phyloP scores from a whole-genome alignment of 2,113 vertebrate species.

The Oceanodroma tethys region DNA sequence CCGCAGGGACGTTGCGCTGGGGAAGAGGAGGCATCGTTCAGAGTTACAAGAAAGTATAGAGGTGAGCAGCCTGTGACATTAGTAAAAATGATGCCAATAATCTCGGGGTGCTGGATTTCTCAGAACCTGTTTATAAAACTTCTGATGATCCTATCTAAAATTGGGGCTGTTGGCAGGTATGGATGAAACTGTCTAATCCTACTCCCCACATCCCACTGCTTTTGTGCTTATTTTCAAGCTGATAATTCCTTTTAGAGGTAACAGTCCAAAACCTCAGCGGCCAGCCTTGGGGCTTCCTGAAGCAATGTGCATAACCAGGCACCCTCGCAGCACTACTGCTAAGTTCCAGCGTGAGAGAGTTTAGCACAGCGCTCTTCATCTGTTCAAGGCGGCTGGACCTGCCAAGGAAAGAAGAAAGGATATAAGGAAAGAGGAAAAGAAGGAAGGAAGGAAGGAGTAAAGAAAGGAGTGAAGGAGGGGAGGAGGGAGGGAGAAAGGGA shows the following conservation, averaged over 20 bases:
- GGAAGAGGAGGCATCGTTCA: neutral
- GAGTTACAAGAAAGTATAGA: neutral
- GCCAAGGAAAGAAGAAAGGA: neutral
- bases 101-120: neutral
- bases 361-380: neutral
- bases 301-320: neutral
- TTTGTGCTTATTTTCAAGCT: neutral
- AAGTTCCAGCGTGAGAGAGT: neutral
- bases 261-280: neutral
- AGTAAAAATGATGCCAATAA: neutral
- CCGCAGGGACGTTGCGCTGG: rapidly evolving
- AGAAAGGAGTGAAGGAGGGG: neutral
- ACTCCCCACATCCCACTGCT: neutral
- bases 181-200: neutral
- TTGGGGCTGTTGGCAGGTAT: neutral
- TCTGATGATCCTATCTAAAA: neutral
- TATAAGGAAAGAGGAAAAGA: neutral
- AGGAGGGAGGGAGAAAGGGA: neutral
- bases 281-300: neutral
- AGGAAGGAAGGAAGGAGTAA: neutral
- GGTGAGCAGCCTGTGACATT: neutral
- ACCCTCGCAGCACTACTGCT: neutral
- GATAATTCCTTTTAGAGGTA: slow-evolving; percentile 12
- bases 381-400: neutral
- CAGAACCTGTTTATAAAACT: neutral